Percentiles rank a stretch among this genome's conserved stretches.
Conservation (phyloP, 2,113 vertebrate genomes). For the Isichthys henryi region DNA sequence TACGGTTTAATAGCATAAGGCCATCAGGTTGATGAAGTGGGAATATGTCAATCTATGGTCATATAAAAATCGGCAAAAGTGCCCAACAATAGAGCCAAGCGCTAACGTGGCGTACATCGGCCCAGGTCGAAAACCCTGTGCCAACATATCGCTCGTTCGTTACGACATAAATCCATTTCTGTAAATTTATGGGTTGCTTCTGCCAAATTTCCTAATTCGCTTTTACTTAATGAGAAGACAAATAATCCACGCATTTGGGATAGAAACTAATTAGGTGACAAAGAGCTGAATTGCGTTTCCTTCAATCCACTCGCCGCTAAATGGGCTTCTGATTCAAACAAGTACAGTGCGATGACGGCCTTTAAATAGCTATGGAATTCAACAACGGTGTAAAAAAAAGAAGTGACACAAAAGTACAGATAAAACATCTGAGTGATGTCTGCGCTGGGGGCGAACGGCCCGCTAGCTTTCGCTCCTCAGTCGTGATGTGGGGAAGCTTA, state of each 20-base stretch:
- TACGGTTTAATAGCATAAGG: neutral
- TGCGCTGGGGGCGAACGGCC: neutral
- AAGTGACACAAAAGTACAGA: neutral
- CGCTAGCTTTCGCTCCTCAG: neutral
- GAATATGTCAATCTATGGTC: neutral
- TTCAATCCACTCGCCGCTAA: constrained; percentile 11
- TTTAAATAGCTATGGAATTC: constrained; percentile 16
- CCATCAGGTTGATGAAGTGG: neutral
- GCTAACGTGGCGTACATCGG: neutral
- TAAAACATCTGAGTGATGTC: neutral
- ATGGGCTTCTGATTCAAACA: constrained; percentile 18
- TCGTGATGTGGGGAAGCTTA: neutral
- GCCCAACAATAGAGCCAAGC: neutral
- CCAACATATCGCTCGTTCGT: neutral
- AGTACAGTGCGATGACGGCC: neutral
- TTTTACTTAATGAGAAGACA: constrained; percentile 22
- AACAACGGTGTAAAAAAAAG: neutral
- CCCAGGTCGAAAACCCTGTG: neutral
- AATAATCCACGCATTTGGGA: constrained; percentile 12
- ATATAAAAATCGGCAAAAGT: neutral
- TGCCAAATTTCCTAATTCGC: constrained; percentile 9
- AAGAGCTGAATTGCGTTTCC: constrained; percentile 20
- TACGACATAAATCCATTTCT: neutral
- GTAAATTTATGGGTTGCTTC: neutral
- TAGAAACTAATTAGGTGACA: constrained; percentile 22